A percentile compares a stretch with the other conserved stretches of the same genome.
These are phyloP conservation scores for Callimorpha dominula DNA, from an alignment of 2,888 invertebrate species.

Conservation along the genomic window DNA sequence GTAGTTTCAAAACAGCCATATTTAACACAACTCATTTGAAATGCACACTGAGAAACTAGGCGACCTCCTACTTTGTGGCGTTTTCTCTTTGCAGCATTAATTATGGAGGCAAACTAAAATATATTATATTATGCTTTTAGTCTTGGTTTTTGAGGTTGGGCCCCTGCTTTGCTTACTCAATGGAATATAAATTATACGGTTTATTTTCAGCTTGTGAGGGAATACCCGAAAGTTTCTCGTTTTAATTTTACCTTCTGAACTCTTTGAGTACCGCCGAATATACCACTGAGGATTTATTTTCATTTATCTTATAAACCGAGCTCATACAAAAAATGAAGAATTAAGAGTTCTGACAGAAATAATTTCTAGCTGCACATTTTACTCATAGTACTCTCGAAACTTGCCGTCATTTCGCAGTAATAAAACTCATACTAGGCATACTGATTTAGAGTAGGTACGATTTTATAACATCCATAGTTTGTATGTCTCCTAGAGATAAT, in stretches of 20 bases:
- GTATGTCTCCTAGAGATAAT: constrained; percentile 25
- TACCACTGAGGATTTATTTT: neutral
- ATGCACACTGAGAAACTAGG: constrained; percentile 42
- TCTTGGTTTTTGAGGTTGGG: constrained; percentile 14
- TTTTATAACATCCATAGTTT: neutral
- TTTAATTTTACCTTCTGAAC: constrained; percentile 9
- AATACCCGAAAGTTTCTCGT: neutral
- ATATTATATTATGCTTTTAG: constrained; percentile 40
- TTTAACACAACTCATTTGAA: constrained; percentile 48
- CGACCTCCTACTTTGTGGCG: constrained; percentile 34
- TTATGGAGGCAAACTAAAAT: constrained; percentile 45
- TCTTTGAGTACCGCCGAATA: neutral
- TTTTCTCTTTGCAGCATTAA: constrained; percentile 55
- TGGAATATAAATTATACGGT: constrained; percentile 13
- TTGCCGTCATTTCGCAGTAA: neutral
- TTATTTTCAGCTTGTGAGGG: constrained; percentile 2
- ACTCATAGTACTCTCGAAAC: neutral
- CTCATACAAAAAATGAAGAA: neutral
- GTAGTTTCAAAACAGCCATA: constrained; percentile 34
- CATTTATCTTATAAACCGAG: neutral
- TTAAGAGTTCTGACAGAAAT: neutral
- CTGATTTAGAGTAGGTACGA: neutral
- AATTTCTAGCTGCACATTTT: neutral
- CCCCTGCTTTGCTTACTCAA: constrained; percentile 10
- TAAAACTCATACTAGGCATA: neutral